Conservation (phyloP, 2,113 vertebrate genomes). For the Myanophis thanlyinensis region DNA sequence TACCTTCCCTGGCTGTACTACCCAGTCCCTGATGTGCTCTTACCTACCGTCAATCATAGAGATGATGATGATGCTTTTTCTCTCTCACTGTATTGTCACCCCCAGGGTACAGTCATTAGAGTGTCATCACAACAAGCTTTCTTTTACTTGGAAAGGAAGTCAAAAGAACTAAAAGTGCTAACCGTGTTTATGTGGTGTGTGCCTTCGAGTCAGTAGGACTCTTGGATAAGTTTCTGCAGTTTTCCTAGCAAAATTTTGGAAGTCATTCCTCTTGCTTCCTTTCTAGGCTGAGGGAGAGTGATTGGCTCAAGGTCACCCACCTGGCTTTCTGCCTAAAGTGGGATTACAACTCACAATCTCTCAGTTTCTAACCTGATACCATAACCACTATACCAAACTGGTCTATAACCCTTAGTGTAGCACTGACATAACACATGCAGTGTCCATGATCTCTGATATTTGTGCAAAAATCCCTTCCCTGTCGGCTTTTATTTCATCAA, state of each 20-base stretch:
- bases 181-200: not conserved
- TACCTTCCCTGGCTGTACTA: not conserved
- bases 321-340: not conserved
- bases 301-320: not conserved
- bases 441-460: not conserved
- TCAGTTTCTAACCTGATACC: not conserved
- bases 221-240: not conserved
- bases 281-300: not conserved
- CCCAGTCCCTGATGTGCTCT: conserved; percentile 31
- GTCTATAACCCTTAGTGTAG: not conserved
- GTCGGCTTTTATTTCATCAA: not conserved
- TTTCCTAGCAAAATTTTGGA: not conserved
- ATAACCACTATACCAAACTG: not conserved
- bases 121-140: not conserved
- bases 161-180: conserved; percentile 8
- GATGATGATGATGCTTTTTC: not conserved
- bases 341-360: not conserved
- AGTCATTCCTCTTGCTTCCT: not conserved
- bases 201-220: not conserved
- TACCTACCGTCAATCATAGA: conserved; percentile 29
- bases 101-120: not conserved
- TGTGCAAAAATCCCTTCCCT: not conserved
- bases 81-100: conserved; percentile 10
- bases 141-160: conserved; percentile 8
- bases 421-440: not conserved